phyloP scores from a whole-genome alignment of 2,797 vertebrate genomes.

The Sarcophilus harrisii region DNA sequence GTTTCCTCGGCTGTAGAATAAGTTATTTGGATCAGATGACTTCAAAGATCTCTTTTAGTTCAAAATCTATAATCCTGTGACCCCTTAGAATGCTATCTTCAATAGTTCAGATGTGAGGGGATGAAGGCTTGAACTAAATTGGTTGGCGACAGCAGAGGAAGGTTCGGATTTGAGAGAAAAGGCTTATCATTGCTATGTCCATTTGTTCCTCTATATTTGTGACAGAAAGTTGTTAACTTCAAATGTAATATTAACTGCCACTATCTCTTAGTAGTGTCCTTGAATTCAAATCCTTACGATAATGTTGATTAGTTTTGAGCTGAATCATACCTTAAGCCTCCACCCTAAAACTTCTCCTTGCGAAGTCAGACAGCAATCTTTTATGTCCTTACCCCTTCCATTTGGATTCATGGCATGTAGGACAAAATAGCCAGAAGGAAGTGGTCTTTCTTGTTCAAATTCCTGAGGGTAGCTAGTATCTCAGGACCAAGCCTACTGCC shows the following conservation, averaged over 20 bases:
- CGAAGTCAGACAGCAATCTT: background rate
- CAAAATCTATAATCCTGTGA: background rate
- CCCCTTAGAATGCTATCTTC: background rate
- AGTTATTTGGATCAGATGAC: background rate
- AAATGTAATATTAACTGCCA: background rate
- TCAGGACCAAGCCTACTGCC: background rate
- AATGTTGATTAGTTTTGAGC: background rate
- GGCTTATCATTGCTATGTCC: background rate
- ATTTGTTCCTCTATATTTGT: background rate
- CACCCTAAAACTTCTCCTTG: background rate
- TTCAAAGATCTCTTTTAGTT: background rate
- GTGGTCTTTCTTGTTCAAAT: background rate
- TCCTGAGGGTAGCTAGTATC: background rate
- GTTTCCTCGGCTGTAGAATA: background rate
- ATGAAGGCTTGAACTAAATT: background rate
- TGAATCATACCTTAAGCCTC: background rate
- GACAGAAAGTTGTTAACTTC: background rate
- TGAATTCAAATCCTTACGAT: background rate
- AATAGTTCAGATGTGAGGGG: background rate
- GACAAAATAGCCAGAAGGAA: background rate
- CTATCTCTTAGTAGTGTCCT: background rate
- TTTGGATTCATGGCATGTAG: background rate
- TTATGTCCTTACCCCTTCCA: background rate
- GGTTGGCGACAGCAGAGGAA: background rate
- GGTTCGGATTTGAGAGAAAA: background rate